Base-by-base conservation (phyloP, 2,888 invertebrate species). In the Drosophila demipolita region DNA sequence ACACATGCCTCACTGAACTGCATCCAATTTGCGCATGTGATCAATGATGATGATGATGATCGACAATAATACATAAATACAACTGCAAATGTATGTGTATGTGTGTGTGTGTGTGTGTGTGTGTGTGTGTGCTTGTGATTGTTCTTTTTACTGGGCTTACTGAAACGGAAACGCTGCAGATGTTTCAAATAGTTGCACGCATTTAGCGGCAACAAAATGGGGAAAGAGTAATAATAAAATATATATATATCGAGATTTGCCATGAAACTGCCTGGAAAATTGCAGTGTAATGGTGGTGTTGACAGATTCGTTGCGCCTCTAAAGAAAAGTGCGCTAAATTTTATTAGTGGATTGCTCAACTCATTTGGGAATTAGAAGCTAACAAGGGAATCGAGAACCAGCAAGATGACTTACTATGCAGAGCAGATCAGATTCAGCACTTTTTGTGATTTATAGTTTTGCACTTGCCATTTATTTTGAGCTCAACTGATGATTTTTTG, bases 1-100 rank as follows among this genome's bases (percentile, higher is more conserved):
- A 77, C 81, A 80, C 73, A 77, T 77, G 78, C 81, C 72, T 78
- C 73, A 78, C 64, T 78, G 78, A 58, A 65, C 77, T 78, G 78
- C 78, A 78, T 60, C 73, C 81, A 78, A 78, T 78, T 78, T 78
- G 81, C 78, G 67, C 78, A 80, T 78, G 67, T 80, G 78, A 77
- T 79, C 77, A 79, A 79, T 73, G 55, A 63, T 67, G 48, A 40
- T 61, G 53, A 73, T 66, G 58, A 57, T 63, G 75, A 75, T 73
- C 71, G 32, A 57, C 65, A 73, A 65, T 73, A 71, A 64, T 64
- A 63, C 42, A 26, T 33, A 61, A n/a, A 33, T 23, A 36, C 33
- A 20, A 35, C 20, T 12, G 29, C 15, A 33, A 26, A 61, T 66
- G 35, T 33, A 38, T 66, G 50, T 73, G 74, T 32, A 45, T 38